Evolutionary conservation across 1,140 invertebrate genomes (phyloP).

Genomic region (Pogonomyrmex californicus): DNA sequence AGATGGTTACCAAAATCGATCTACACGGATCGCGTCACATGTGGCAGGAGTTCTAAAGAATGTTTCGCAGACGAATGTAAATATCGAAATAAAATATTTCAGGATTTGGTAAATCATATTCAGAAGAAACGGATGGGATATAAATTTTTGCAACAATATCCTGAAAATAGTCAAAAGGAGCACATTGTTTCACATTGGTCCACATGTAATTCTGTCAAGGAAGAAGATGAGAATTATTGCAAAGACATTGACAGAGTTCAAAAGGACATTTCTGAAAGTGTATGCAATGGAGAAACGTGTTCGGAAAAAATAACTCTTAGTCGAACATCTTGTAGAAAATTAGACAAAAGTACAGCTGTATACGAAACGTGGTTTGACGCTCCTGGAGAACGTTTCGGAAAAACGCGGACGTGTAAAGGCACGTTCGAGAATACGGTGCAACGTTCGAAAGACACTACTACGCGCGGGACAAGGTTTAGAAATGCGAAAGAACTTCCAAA

Average conservation of each 20-base stretch:
- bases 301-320: conserved; percentile 13
- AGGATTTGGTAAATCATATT: not conserved
- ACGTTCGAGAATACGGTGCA: not conserved
- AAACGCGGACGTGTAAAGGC: not conserved
- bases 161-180: not conserved
- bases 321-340: not conserved
- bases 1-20: conserved; percentile 41
- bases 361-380: not conserved
- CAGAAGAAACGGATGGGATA: not conserved
- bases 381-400: not conserved
- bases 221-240: conserved; percentile 62
- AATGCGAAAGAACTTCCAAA: conserved; percentile 24
- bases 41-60: not conserved
- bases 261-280: not conserved
- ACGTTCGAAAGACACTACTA: not conserved
- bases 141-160: not conserved
- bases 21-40: not conserved
- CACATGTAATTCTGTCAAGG: conserved; percentile 58
- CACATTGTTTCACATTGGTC: not conserved
- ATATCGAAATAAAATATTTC: conserved; percentile 40
- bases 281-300: not conserved
- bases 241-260: not conserved
- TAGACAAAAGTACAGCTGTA: not conserved
- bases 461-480: not conserved
- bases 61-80: not conserved